phyloP scores from a whole-genome alignment of 2,797 vertebrate species.

The Peromyscus aztecus region DNA sequence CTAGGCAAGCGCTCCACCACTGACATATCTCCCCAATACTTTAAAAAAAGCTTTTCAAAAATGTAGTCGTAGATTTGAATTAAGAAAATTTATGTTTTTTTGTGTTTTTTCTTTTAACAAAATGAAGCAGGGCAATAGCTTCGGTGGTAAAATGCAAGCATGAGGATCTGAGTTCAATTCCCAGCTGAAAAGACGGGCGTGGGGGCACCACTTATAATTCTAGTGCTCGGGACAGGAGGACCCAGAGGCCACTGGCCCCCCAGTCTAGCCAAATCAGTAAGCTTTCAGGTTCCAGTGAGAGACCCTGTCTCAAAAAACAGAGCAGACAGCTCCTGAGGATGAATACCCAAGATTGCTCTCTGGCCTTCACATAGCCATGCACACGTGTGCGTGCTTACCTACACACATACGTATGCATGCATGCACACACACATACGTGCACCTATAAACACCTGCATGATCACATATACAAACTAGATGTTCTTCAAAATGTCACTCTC shows the following conservation, averaged over 20 bases:
- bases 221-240: neutral
- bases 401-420: neutral
- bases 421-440: neutral
- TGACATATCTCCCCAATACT: neutral
- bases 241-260: no score
- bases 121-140: neutral
- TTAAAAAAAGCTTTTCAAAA: neutral
- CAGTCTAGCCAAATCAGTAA: neutral
- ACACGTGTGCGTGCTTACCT: neutral
- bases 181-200: neutral
- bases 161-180: neutral
- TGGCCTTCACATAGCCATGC: neutral
- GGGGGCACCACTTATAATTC: neutral
- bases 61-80: conserved; percentile 14
- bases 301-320: neutral
- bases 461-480: neutral
- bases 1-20: neutral
- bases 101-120: conserved; percentile 43
- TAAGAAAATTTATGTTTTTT: neutral
- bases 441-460: neutral
- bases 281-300: neutral
- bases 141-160: neutral
- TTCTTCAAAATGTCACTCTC: neutral
- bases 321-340: neutral
- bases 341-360: neutral